Evolutionary conservation across 2,888 invertebrate species (phyloP), one percentile per base, ranked within the genome.

Genomic region (Xanthorhoe designata): DNA sequence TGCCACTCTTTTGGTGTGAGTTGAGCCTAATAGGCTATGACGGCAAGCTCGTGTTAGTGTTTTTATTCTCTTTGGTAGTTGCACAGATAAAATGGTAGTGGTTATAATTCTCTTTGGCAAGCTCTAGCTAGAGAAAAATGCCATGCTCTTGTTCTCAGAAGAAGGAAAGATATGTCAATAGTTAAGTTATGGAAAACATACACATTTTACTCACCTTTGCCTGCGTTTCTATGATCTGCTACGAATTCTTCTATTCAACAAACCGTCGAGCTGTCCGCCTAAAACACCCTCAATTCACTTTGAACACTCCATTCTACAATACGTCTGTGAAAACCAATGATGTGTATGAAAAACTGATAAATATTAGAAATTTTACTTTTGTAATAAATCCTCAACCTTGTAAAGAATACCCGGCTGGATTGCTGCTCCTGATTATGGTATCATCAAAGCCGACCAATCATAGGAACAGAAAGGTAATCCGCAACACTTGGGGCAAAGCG

Each of bases 401-500:
- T 77, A 85, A 89, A 58, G 84, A 85, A 18, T 88, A 90, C 50
- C 65, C 76, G 4, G 79, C 75, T 62, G 85, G 84, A 0, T 88
- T 95, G 13, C 86, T 96, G 24, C 87, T 96, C 8, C 87, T 97
- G 18, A 94, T 96, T 66, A 88, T 96, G 29, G 91, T 96, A 2
- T 95, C 96, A 76, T 96, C 97, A 0, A 96, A 96, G 0, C 96
- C 97, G 0, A 82, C 76, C 5, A 96, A 97, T 81, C 84, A 87
- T 19, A 93, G 94, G 17, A 96, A 96, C 70, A 93, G 97, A n/a
- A 89, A 89, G 57, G 84, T 95, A 0, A 96, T 97, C 60, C 92
- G 97, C 4, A 94, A 94, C 63, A 97, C 97, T 0, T 97, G 97
- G 97, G 97, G 96, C 0, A 90, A 91, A 13, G 84, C 90, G 0